phyloP scores from a whole-genome alignment of 2,888 invertebrate species.

The Cephus runcator region DNA sequence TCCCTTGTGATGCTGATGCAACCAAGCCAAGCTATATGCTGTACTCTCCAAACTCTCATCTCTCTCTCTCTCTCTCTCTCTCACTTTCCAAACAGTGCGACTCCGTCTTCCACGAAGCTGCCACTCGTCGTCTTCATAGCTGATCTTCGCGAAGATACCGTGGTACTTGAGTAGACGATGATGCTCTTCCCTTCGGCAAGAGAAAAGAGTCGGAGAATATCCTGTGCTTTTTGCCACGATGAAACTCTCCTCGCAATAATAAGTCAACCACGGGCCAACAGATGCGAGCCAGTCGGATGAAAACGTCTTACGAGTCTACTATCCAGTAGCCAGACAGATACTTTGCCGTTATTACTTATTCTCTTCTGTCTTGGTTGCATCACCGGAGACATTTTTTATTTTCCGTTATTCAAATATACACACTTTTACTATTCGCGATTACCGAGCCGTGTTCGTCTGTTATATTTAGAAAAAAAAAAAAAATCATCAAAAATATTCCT shows the following conservation, averaged over 20 bases:
- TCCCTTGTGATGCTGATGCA: not conserved
- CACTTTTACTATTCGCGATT: not conserved
- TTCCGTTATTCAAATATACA: not conserved
- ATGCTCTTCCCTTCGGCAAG: not conserved
- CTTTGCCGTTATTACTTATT: constrained; percentile 1
- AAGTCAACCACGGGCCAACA: constrained; percentile 45
- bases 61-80: not conserved
- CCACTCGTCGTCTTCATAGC: not conserved
- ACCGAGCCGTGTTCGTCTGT: not conserved
- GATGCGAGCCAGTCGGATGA: constrained; percentile 34
- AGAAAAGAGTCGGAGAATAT: not conserved
- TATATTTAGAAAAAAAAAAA: not conserved
- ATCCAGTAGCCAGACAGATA: constrained; percentile 15
- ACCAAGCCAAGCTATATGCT: not conserved
- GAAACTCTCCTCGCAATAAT: constrained; percentile 39
- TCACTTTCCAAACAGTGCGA: not conserved
- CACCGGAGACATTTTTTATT: not conserved
- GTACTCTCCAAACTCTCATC: not conserved
- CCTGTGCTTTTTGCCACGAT: constrained; percentile 15
- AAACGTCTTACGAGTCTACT: constrained; percentile 29
- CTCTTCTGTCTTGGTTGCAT: not conserved
- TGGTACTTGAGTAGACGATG: not conserved
- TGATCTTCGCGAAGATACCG: not conserved
- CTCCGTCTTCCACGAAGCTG: not conserved
- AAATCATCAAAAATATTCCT: not conserved